phyloP scores from a whole-genome alignment of 1,140 invertebrate genomes.

The Listronotus oregonensis region DNA sequence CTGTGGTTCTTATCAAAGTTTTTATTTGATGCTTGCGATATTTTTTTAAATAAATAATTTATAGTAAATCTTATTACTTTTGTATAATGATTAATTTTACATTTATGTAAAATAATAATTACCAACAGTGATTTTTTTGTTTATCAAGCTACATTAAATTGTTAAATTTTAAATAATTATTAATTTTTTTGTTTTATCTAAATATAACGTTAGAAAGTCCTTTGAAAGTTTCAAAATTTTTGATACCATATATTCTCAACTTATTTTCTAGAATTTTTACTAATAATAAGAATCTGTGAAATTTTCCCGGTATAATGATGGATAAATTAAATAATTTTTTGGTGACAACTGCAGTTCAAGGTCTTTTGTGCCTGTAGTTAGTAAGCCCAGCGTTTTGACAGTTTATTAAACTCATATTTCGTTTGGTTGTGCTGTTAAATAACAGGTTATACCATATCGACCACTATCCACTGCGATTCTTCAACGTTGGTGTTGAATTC shows the following conservation, averaged over 20 bases:
- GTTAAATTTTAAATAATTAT: too few relatives aligned
- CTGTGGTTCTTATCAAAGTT: too few relatives aligned
- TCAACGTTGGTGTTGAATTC: slow-evolving; percentile 32
- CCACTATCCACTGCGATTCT: slow-evolving; percentile 27
- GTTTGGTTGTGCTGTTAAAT: slow-evolving; percentile 36
- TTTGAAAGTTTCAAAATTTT: slow-evolving; percentile 12
- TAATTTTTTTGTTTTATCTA: background rate
- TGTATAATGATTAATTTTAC: too few relatives aligned
- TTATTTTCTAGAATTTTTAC: background rate
- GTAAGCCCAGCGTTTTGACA: slow-evolving; percentile 23
- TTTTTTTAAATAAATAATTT: too few relatives aligned
- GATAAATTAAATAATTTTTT: slow-evolving; percentile 26
- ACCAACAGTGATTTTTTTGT: too few relatives aligned
- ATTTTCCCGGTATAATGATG: slow-evolving; percentile 27
- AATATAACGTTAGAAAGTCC: slow-evolving; percentile 1
- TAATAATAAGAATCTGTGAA: slow-evolving; percentile 23
- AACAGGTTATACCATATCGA: slow-evolving; percentile 29
- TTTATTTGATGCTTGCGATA: too few relatives aligned
- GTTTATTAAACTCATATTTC: slow-evolving; percentile 35
- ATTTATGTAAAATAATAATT: too few relatives aligned
- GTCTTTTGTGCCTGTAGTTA: slow-evolving; percentile 20
- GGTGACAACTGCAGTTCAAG: slow-evolving; percentile 31
- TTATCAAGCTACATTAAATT: too few relatives aligned
- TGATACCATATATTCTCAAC: background rate
- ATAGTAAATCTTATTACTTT: too few relatives aligned